These are phyloP conservation scores for Homarus americanus DNA, from an alignment of 1,140 invertebrate genomes.

Conservation along the genomic window DNA sequence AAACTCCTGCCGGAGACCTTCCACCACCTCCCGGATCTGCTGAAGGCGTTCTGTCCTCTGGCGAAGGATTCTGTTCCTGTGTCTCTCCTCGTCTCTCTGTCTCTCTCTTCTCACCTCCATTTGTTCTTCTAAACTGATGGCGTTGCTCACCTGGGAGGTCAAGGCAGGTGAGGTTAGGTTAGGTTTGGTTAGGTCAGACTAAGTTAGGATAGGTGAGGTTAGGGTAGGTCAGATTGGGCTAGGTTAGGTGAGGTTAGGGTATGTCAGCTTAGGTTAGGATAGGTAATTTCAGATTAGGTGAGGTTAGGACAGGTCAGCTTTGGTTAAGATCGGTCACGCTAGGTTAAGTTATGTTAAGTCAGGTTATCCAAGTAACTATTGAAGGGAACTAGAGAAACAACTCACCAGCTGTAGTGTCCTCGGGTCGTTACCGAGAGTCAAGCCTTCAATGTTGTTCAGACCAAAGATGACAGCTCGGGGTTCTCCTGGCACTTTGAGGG, in stretches of 20 bases:
- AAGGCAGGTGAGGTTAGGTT: too few species aligned
- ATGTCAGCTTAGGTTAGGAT: too few species aligned
- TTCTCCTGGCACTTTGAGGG: neutral
- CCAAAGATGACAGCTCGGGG: neutral
- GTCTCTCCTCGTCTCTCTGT: neutral
- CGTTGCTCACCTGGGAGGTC: slow-evolving; percentile 28
- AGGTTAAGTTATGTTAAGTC: too few species aligned
- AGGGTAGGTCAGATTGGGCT: too few species aligned
- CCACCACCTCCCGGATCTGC: slow-evolving; percentile 33
- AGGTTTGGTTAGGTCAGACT: too few species aligned
- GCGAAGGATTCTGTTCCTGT: neutral
- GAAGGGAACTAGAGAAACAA: too few species aligned
- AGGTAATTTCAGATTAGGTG: too few species aligned
- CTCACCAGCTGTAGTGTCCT: slow-evolving; percentile 26
- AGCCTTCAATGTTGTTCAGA: neutral
- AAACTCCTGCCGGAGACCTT: slow-evolving; percentile 16
- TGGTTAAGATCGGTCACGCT: too few species aligned
- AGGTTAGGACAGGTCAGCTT: too few species aligned
- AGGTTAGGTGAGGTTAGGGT: too few species aligned
- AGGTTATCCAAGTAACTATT: too few species aligned
- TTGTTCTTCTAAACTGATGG: slow-evolving; percentile 30
- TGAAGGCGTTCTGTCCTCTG: neutral
- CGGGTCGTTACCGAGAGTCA: slow-evolving; percentile 8
- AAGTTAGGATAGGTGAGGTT: too few species aligned
- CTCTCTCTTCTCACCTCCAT: slow-evolving; percentile 3